phyloP scores from a whole-genome alignment of 2,113 vertebrate species.

The Chroicocephalus ridibundus region DNA sequence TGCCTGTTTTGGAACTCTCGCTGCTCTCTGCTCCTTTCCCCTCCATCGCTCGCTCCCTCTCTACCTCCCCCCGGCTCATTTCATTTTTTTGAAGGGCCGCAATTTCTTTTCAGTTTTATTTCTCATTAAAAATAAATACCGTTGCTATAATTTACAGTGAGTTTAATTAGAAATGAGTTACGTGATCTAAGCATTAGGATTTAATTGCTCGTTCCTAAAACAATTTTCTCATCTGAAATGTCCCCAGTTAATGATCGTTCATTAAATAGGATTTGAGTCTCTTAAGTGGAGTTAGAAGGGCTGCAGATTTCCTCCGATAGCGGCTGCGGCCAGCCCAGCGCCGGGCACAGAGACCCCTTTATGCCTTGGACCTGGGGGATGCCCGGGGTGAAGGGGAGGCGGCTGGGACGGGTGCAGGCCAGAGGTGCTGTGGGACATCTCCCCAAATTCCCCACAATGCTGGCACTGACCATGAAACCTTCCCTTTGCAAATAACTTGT shows the following conservation, averaged over 20 bases:
- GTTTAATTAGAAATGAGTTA: slow-evolving; percentile 74
- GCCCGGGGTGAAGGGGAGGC: accelerated
- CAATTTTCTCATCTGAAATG: slow-evolving; percentile 70
- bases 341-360: accelerated
- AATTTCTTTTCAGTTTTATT: slow-evolving; percentile 63
- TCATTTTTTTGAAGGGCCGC: slow-evolving; percentile 27
- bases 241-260: slow-evolving; percentile 70
- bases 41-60: not conserved
- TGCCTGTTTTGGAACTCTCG: not conserved
- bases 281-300: slow-evolving; percentile 1
- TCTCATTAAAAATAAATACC: slow-evolving; percentile 72
- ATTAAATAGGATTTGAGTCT: slow-evolving; percentile 52
- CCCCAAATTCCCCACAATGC: accelerated
- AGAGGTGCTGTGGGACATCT: not conserved
- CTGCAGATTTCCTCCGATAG: not conserved
- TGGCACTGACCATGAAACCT: not conserved
- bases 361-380: accelerated
- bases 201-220: slow-evolving; percentile 72
- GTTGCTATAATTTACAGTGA: slow-evolving; percentile 67
- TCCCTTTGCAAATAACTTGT: not conserved
- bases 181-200: slow-evolving; percentile 55
- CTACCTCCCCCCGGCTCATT: not conserved
- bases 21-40: not conserved
- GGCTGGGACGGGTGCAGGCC: not conserved
- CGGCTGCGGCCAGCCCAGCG: not conserved